Conservation (phyloP, 1,140 invertebrate genomes). For the Zaprionus gabonicus region DNA sequence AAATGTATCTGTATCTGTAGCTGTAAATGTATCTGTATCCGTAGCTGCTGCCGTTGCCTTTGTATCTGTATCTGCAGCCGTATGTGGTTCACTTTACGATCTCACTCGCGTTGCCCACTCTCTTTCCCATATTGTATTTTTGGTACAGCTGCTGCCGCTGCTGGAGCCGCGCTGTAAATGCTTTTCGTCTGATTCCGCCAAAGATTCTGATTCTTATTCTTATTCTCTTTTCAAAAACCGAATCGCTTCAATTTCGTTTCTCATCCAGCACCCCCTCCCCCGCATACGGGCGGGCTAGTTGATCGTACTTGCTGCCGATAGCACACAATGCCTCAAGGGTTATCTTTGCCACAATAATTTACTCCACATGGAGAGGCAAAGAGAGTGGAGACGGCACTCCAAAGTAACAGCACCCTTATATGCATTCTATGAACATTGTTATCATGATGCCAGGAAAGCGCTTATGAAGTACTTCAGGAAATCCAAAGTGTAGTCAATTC, state of each 20-base stretch:
- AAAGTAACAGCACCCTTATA: not conserved
- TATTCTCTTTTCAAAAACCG: constrained; percentile 25
- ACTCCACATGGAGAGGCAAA: not conserved
- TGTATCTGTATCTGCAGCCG: constrained; percentile 29
- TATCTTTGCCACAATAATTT: constrained; percentile 44
- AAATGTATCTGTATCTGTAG: constrained; percentile 43
- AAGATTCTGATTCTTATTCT: constrained; percentile 25
- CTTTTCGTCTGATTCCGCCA: constrained; percentile 19
- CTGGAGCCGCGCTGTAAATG: constrained; percentile 55
- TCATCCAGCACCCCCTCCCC: not conserved
- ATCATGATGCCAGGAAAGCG: not conserved
- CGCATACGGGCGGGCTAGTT: not conserved
- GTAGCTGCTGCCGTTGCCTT: constrained; percentile 24
- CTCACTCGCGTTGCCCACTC: constrained; percentile 40
- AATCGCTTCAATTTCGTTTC: constrained; percentile 24
- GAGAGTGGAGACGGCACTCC: not conserved
- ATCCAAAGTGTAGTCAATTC: not conserved
- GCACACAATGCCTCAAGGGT: constrained; percentile 21
- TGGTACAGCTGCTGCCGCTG: constrained; percentile 55
- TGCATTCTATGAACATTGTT: not conserved
- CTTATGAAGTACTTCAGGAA: constrained; percentile 2
- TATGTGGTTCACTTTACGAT: constrained; percentile 74
- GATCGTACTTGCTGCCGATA: constrained; percentile 26
- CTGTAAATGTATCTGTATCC: constrained; percentile 58
- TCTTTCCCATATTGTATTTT: constrained; percentile 46